Conservation (phyloP, 2,113 vertebrate genomes). For the mouse (Mus musculus) region DNA sequence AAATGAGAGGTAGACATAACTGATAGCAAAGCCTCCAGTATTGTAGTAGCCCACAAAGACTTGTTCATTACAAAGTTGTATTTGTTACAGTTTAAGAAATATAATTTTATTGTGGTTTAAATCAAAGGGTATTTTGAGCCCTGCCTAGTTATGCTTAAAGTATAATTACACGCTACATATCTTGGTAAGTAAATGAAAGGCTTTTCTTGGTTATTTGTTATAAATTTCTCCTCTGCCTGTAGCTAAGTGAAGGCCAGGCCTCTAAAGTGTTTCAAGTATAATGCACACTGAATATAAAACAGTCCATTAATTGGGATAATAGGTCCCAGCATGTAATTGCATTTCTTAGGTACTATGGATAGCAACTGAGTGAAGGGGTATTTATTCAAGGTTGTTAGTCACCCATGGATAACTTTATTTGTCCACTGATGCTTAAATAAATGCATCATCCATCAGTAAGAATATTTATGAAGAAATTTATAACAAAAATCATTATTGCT, state of each 20-base stretch:
- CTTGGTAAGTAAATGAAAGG: slow-evolving; percentile 88
- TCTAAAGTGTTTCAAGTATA: slow-evolving; percentile 88
- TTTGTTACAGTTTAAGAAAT: slow-evolving; percentile 79
- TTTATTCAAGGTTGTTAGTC: slow-evolving; percentile 93
- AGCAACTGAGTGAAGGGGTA: slow-evolving; percentile 88
- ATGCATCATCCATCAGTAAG: slow-evolving; percentile 86
- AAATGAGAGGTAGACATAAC: slow-evolving; percentile 50
- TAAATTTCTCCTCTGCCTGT: slow-evolving; percentile 86
- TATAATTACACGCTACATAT: slow-evolving; percentile 87
- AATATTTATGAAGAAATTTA: slow-evolving; percentile 88
- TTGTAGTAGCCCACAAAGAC: slow-evolving; percentile 61
- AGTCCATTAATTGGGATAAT: slow-evolving; percentile 95
- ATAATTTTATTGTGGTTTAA: slow-evolving; percentile 81
- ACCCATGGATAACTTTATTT: slow-evolving; percentile 93
- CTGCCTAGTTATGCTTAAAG: slow-evolving; percentile 83
- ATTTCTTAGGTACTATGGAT: slow-evolving; percentile 90
- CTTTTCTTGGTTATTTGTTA: slow-evolving; percentile 87
- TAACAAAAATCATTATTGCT: slow-evolving; percentile 87
- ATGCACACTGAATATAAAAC: slow-evolving; percentile 92
- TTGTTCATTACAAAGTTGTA: slow-evolving; percentile 72
- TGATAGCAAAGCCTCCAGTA: slow-evolving; percentile 60
- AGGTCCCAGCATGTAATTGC: slow-evolving; percentile 92
- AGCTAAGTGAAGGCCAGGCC: slow-evolving; percentile 85
- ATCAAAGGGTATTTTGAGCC: slow-evolving; percentile 84
- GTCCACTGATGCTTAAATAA: slow-evolving; percentile 89